phyloP scores from a whole-genome alignment of 1,140 invertebrate genomes.

The Melitaea cinxia region DNA sequence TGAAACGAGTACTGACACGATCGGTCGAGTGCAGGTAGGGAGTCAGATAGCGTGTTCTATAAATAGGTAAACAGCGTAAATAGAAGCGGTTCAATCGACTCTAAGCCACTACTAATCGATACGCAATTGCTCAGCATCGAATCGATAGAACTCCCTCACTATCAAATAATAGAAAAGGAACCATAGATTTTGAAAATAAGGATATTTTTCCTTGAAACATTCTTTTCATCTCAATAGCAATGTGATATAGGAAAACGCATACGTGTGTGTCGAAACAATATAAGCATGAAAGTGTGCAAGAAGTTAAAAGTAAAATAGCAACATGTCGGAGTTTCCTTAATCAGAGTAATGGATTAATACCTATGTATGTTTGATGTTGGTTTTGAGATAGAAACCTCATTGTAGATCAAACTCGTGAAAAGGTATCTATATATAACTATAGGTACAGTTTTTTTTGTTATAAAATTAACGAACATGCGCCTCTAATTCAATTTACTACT shows the following conservation, averaged over 20 bases:
- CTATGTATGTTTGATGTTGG: slow-evolving; percentile 37
- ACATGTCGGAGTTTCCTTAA: slow-evolving; percentile 63
- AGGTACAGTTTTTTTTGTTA: too few species aligned
- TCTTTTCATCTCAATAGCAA: slow-evolving; percentile 32
- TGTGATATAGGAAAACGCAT: slow-evolving; percentile 45
- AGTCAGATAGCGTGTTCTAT: slow-evolving; percentile 65
- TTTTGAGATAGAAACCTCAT: slow-evolving; percentile 37
- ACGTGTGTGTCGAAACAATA: slow-evolving; percentile 26
- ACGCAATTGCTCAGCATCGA: slow-evolving; percentile 41
- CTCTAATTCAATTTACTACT: too few species aligned
- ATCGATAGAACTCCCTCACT: slow-evolving; percentile 38
- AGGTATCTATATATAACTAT: too few species aligned
- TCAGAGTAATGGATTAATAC: slow-evolving; percentile 72
- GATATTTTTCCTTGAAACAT: slow-evolving; percentile 1
- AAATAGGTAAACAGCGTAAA: slow-evolving; percentile 80
- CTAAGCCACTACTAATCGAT: slow-evolving; percentile 74
- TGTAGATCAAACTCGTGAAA: not conserved
- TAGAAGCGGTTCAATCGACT: slow-evolving; percentile 75
- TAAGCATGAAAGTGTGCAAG: slow-evolving; percentile 48
- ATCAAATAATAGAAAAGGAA: slow-evolving; percentile 33
- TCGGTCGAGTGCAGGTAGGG: slow-evolving; percentile 62
- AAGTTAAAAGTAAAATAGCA: slow-evolving; percentile 76
- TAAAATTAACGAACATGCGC: too few species aligned
- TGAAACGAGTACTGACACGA: slow-evolving; percentile 31
- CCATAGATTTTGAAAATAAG: slow-evolving; percentile 21